Conservation (phyloP, 2,113 vertebrate genomes). For the Elgaria multicarinata region DNA sequence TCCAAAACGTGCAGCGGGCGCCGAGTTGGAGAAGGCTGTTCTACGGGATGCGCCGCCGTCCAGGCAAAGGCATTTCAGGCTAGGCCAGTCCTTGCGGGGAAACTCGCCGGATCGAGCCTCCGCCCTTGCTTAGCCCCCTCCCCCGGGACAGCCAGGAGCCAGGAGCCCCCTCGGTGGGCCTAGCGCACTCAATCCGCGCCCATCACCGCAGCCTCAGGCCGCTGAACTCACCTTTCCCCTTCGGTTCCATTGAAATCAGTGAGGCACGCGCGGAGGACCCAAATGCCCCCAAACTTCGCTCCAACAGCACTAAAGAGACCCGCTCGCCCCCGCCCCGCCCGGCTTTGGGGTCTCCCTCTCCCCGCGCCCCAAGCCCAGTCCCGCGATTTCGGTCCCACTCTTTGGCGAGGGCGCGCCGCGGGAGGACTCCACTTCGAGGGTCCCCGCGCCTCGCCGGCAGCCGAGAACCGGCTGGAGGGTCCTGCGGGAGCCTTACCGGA, state of each 20-base stretch:
- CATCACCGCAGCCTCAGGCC: not conserved
- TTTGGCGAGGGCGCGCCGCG: not conserved
- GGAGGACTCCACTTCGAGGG: not conserved
- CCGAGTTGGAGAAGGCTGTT: not conserved
- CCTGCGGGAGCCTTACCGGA: constrained; percentile 49
- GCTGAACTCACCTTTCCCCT: not conserved
- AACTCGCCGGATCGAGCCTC: not conserved
- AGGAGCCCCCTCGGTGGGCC: not conserved
- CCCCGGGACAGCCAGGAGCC: not conserved
- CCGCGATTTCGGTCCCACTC: no score
- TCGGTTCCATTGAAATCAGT: no score
- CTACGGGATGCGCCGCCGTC: constrained; percentile 25
- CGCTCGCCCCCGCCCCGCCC: not conserved
- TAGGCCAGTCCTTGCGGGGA: not conserved
- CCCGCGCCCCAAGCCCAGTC: no score
- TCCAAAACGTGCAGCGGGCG: no score
- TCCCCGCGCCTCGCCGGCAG: constrained; percentile 2
- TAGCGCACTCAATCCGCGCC: not conserved
- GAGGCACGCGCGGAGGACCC: not conserved
- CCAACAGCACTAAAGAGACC: not conserved
- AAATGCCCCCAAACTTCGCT: not conserved
- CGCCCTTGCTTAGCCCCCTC: no score
- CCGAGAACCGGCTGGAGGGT: not conserved
- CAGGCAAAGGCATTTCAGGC: constrained; percentile 33
- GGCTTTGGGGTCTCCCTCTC: not conserved